These are phyloP conservation scores for Hypomecis atomaria DNA, from an alignment of 2,888 invertebrate genomes.

Conservation along the genomic window DNA sequence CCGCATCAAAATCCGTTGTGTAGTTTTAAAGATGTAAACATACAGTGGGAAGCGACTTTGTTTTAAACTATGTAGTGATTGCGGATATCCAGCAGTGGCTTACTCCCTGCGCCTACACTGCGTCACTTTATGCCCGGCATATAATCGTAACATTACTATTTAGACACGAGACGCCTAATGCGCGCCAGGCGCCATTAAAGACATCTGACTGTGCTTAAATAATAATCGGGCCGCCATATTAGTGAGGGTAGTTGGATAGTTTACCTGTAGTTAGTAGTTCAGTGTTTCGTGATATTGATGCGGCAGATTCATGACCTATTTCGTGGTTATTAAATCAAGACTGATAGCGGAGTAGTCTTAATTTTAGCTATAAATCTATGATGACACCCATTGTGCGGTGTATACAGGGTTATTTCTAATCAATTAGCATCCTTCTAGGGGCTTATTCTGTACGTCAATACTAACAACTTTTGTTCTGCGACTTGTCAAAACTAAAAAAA, in stretches of 20 bases:
- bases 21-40: no score
- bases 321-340: not conserved
- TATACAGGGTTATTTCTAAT: no score
- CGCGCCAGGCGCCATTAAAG: slow-evolving; percentile 43
- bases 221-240: slow-evolving; percentile 47
- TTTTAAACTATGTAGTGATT: no score
- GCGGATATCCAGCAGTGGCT: not conserved
- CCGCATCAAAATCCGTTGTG: no score
- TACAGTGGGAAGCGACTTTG: no score
- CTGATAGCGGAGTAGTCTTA: not conserved
- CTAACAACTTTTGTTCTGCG: no score
- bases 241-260: slow-evolving; percentile 26
- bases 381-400: no score
- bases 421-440: no score
- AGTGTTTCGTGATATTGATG: not conserved
- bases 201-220: slow-evolving; percentile 53
- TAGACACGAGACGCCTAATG: slow-evolving; percentile 34
- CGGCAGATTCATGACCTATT: slow-evolving; percentile 6
- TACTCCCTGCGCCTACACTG: slow-evolving; percentile 1
- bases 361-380: no score
- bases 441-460: no score
- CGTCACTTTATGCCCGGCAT: slow-evolving; percentile 23
- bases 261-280: slow-evolving; percentile 20
- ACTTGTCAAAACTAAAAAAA: no score
- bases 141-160: slow-evolving; percentile 40